Evolutionary conservation across 2,113 vertebrate species (phyloP).

Genomic region (Phylloscopus trochiloides): DNA sequence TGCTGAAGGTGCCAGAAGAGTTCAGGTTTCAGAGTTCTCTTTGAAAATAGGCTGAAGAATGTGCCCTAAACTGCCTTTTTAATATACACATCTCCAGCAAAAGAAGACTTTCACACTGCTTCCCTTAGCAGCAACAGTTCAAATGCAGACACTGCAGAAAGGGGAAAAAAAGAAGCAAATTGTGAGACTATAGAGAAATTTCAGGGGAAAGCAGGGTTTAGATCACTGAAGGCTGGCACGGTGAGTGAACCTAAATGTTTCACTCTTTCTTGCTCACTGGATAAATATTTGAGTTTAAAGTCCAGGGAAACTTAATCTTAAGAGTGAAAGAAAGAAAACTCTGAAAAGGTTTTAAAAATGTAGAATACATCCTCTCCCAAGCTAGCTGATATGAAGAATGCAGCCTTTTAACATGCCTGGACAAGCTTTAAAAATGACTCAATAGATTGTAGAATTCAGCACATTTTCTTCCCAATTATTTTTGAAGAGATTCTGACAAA

Average conservation of each 20-base stretch:
- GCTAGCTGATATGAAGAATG: conserved; percentile 16
- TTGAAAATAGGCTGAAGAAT: not conserved
- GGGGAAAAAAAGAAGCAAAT: not conserved
- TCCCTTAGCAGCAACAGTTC: not conserved
- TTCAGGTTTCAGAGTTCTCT: not conserved
- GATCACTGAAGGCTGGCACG: not conserved
- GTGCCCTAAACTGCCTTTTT: not conserved
- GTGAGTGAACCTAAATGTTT: not conserved
- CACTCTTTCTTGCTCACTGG: not conserved
- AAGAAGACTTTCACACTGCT: not conserved
- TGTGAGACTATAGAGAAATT: not conserved
- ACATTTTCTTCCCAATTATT: conserved; percentile 74
- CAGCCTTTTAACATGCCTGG: conserved; percentile 14
- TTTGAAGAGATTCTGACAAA: conserved; percentile 72
- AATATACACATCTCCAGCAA: not conserved
- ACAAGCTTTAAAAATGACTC: conserved; percentile 59
- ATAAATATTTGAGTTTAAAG: conserved; percentile 61
- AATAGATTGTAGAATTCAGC: conserved; percentile 48
- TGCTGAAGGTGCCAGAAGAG: not conserved
- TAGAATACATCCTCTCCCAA: conserved; percentile 8
- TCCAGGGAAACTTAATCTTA: conserved; percentile 15
- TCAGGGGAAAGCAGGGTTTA: not conserved
- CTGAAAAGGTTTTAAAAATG: conserved; percentile 16
- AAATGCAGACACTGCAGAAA: not conserved
- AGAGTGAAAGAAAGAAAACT: not conserved